phyloP scores from a whole-genome alignment of 2,113 vertebrate genomes.

The Onychorhynchus coronatus region DNA sequence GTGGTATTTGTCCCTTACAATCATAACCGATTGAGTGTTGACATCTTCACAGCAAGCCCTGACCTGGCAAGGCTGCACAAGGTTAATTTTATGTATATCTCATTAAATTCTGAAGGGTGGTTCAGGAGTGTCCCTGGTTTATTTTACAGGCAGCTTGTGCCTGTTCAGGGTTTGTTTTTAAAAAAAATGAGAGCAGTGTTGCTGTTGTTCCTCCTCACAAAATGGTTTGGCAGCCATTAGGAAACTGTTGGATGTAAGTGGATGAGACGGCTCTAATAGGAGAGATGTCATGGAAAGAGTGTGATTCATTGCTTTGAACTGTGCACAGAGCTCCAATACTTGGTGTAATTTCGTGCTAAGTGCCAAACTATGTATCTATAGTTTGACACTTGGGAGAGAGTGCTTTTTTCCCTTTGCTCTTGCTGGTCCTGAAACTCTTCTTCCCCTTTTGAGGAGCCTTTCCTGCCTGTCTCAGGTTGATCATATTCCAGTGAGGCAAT shows the following conservation, averaged over 20 bases:
- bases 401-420: not conserved
- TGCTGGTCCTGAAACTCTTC: not conserved
- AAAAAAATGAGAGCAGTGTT: not conserved
- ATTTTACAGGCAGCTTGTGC: not conserved
- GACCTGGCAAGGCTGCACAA: not conserved
- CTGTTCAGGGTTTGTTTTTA: not conserved
- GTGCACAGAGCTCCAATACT: not conserved
- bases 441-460: not conserved
- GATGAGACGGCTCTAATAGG: not conserved
- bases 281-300: not conserved
- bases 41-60: not conserved
- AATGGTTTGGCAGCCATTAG: not conserved
- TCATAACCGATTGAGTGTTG: not conserved
- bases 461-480: not conserved
- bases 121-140: not conserved
- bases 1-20: not conserved
- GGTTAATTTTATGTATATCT: not conserved
- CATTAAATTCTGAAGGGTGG: not conserved
- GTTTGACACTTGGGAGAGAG: not conserved
- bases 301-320: slow-evolving; percentile 27
- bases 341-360: not conserved
- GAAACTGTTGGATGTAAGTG: not conserved
- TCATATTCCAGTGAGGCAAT: not conserved
- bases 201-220: not conserved
- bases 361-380: not conserved